phyloP scores from a whole-genome alignment of 2,113 vertebrate species.

The Suricata suricatta region DNA sequence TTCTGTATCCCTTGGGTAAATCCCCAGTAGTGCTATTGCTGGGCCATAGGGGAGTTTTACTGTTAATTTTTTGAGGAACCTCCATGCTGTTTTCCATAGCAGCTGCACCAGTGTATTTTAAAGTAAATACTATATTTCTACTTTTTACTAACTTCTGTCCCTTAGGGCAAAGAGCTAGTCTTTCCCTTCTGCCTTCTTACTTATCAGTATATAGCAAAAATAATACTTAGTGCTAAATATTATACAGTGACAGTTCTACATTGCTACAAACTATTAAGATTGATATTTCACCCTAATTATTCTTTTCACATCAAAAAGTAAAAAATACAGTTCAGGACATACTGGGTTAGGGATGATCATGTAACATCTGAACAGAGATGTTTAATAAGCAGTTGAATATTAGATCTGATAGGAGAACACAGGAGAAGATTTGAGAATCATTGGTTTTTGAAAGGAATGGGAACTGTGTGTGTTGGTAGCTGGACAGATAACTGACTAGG shows the following conservation, averaged over 20 bases:
- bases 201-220: neutral
- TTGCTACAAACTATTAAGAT: neutral
- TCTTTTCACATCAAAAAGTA: neutral
- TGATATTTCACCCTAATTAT: neutral
- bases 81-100: no score
- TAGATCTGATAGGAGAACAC: neutral
- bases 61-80: no score
- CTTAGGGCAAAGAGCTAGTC: neutral
- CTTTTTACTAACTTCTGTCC: neutral
- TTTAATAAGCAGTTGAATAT: neutral
- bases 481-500: neutral
- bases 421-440: neutral
- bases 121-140: constrained; percentile 26
- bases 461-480: neutral
- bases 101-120: neutral
- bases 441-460: neutral
- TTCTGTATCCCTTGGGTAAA: no score
- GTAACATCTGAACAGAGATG: neutral
- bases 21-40: no score
- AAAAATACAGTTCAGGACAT: neutral
- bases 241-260: neutral
- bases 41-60: no score
- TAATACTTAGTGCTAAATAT: neutral
- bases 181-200: neutral
- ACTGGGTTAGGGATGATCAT: neutral